A percentile compares a stretch with the other conserved stretches of the same genome.
Conservation (phyloP, 2,888 invertebrate genomes). For the Tiliacea citrago region DNA sequence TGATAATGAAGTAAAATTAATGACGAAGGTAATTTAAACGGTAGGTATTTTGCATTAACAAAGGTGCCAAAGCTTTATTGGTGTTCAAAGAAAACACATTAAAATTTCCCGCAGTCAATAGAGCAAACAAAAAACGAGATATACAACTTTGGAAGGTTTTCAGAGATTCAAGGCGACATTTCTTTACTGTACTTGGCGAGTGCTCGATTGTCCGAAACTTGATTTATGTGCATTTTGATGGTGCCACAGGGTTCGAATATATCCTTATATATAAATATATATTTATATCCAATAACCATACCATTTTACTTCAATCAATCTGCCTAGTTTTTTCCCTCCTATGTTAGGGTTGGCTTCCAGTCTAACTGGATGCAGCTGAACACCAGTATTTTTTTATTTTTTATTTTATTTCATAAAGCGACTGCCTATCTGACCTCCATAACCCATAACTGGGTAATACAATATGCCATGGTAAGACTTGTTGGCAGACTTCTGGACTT, state of each 20-base stretch:
- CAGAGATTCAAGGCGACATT: constrained; percentile 77
- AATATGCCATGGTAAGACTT: too few relatives aligned
- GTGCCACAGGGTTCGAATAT: constrained; percentile 56
- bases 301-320: constrained; percentile 61
- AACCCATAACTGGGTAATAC: too few relatives aligned
- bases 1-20: neutral
- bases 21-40: constrained; percentile 1
- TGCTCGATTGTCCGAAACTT: constrained; percentile 76
- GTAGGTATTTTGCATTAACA: neutral
- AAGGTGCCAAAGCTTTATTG: constrained; percentile 30
- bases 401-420: too few relatives aligned
- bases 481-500: too few relatives aligned
- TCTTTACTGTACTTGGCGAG: constrained; percentile 68
- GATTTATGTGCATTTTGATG: constrained; percentile 85
- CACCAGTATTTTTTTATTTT: too few relatives aligned
- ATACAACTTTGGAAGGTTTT: constrained; percentile 72
- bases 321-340: too few relatives aligned
- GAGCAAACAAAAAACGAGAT: constrained; percentile 71
- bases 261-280: constrained; percentile 52
- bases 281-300: too few relatives aligned
- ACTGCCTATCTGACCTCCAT: too few relatives aligned
- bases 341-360: too few relatives aligned
- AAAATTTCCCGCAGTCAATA: constrained; percentile 66
- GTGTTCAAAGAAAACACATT: constrained; percentile 58
- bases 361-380: too few relatives aligned